phyloP scores from a whole-genome alignment of 2,797 vertebrate genomes.

The Mallotus villosus region DNA sequence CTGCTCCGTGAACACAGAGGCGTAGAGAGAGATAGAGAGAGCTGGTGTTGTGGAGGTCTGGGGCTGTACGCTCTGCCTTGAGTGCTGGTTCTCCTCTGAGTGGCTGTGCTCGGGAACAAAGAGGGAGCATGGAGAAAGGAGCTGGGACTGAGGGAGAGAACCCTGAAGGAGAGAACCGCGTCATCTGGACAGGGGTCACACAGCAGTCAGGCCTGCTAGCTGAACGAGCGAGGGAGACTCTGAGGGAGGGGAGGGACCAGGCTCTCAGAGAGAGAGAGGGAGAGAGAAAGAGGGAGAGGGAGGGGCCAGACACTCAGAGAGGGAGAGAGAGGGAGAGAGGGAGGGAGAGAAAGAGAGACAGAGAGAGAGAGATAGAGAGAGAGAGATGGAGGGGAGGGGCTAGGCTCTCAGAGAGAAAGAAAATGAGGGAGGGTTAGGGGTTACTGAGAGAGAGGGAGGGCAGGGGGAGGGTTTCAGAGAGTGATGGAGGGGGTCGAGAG shows the following conservation, averaged over 20 bases:
- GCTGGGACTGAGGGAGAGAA: slow-evolving; percentile 30
- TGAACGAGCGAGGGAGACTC: slow-evolving; percentile 23
- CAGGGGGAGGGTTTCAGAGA: neutral
- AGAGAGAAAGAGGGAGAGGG: neutral
- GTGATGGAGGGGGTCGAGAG: neutral
- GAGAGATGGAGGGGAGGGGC: too few species aligned
- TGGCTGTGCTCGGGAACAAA: slow-evolving; percentile 51
- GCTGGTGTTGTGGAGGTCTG: slow-evolving; percentile 41
- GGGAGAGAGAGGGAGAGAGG: too few species aligned
- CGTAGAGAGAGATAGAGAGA: slow-evolving; percentile 27
- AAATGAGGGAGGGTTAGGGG: neutral
- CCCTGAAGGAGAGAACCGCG: slow-evolving; percentile 35
- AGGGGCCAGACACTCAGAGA: neutral
- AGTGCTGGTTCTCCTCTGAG: slow-evolving; percentile 33
- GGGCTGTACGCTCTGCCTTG: slow-evolving; percentile 45
- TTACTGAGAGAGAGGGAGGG: neutral
- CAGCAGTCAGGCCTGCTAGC: slow-evolving; percentile 41
- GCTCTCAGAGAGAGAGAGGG: neutral
- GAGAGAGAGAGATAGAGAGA: slow-evolving; percentile 3
- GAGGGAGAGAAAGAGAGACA: neutral
- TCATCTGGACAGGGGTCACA: slow-evolving; percentile 46
- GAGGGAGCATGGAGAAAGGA: slow-evolving; percentile 25
- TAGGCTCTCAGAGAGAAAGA: neutral
- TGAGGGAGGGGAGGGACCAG: too few species aligned
- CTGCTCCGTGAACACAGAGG: slow-evolving; percentile 45